These are phyloP conservation scores for Achroia grisella DNA, from an alignment of 1,140 invertebrate genomes.

Conservation along the genomic window DNA sequence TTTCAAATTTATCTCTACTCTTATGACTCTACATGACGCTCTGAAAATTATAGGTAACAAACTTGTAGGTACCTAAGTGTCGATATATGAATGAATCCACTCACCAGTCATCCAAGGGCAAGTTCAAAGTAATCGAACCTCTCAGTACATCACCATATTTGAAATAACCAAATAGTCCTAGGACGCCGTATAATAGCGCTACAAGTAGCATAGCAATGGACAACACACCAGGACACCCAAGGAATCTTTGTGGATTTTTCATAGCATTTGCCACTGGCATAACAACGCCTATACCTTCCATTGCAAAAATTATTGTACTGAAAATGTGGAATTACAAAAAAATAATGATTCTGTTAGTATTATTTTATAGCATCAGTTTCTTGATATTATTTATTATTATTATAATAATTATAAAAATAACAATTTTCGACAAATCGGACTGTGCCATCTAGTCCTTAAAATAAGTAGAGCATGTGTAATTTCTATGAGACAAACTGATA, in stretches of 20 bases:
- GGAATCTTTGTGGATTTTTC: constrained; percentile 85
- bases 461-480: no score
- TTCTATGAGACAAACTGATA: no score
- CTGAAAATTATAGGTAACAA: no score
- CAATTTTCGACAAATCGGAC: no score
- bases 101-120: constrained; percentile 78
- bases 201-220: constrained; percentile 88
- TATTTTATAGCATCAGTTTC: no score
- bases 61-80: no score
- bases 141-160: constrained; percentile 80
- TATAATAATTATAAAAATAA: no score
- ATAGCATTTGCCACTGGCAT: constrained; percentile 93
- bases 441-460: no score
- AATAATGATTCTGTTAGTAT: neutral
- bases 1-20: no score
- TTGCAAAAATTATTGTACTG: constrained; percentile 85
- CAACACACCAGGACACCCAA: constrained; percentile 86
- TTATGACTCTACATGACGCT: no score
- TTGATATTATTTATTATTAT: no score
- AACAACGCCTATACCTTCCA: constrained; percentile 88
- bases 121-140: constrained; percentile 83
- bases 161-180: constrained; percentile 92
- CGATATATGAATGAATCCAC: no score
- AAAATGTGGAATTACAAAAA: constrained; percentile 32
- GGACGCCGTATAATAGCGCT: constrained; percentile 79